These are phyloP conservation scores for Nymphalis io DNA, from an alignment of 1,140 invertebrate species.

Conservation along the genomic window DNA sequence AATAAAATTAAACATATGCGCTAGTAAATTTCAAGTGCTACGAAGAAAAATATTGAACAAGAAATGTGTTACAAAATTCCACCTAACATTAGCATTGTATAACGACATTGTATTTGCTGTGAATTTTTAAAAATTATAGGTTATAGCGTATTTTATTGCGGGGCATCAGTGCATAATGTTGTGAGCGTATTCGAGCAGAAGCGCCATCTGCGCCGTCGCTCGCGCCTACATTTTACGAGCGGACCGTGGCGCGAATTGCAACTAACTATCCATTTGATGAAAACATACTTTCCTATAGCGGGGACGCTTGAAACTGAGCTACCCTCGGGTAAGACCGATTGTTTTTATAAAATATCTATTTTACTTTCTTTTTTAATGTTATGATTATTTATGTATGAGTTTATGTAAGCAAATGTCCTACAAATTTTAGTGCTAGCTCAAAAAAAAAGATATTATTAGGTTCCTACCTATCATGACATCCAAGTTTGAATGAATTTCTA, in stretches of 20 bases:
- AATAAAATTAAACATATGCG: background rate
- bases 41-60: background rate
- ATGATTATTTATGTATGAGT: too few relatives aligned
- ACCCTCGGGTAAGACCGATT: background rate
- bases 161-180: conserved; percentile 51
- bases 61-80: background rate
- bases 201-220: conserved; percentile 47
- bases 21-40: background rate
- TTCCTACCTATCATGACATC: too few relatives aligned
- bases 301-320: background rate
- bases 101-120: conserved; percentile 3
- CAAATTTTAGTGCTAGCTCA: too few relatives aligned
- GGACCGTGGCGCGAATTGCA: conserved; percentile 61
- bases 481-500: too few relatives aligned
- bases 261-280: conserved; percentile 45
- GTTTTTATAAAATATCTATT: too few relatives aligned
- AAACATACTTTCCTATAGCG: background rate
- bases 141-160: conserved; percentile 37
- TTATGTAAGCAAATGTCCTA: too few relatives aligned
- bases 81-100: background rate
- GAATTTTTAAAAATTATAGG: conserved; percentile 28
- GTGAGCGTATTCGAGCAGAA: conserved; percentile 40
- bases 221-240: conserved; percentile 56
- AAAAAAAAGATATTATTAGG: too few relatives aligned
- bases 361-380: too few relatives aligned